Base-by-base conservation (phyloP, 2,888 invertebrate genomes). In the Trypoxylon attenuatum region DNA sequence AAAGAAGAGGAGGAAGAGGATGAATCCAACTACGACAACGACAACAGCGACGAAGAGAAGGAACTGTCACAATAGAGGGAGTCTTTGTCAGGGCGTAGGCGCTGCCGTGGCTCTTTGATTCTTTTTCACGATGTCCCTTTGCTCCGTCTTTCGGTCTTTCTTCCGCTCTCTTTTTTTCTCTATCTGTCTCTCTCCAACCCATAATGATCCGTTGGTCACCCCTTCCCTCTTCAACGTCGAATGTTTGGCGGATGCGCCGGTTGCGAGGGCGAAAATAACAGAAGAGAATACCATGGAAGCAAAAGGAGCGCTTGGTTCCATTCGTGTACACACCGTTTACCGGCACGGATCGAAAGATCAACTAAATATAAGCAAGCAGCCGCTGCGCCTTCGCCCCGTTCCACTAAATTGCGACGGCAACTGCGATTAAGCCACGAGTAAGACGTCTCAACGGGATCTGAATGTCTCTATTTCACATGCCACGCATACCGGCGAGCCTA, bases 281-380 rank as follows among this genome's bases (percentile, higher is more conserved):
- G 65, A 60, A 55, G 62, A 68, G 57, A 67, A 71, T 59, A 59
- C 62, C 71, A 49, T 39, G 59, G 68, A 13, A 52, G 61, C 49
- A 70, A 71, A 76, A 64, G 38, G 62, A 70, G 60, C 61, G 46
- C 41, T 47, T 61, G 55, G 63, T 73, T 55, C 67, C 73, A 69
- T 75, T 67, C 78, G 65, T 61, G 65, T n/a, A n/a, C n/a, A n/a
- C 69, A 69, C 62, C 72, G 73, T 77, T 77, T 78, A 71, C 66
- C 67, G 65, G 42, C 60, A 33, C 51, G 76, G 79, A 82, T 82
- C 82, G 80, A 78, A 77, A 81, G 81, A 82, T 82, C 81, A 78
- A 79, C 82, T 82, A 82, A 78, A 82, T 82, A 82, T 82, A 82
- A 80, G 79, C 80, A 74, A 73, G 75, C 49, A 46, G 62, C 42